These are phyloP conservation scores for Hipposideros larvatus DNA, from an alignment of 2,797 vertebrate species.

Conservation along the genomic window DNA sequence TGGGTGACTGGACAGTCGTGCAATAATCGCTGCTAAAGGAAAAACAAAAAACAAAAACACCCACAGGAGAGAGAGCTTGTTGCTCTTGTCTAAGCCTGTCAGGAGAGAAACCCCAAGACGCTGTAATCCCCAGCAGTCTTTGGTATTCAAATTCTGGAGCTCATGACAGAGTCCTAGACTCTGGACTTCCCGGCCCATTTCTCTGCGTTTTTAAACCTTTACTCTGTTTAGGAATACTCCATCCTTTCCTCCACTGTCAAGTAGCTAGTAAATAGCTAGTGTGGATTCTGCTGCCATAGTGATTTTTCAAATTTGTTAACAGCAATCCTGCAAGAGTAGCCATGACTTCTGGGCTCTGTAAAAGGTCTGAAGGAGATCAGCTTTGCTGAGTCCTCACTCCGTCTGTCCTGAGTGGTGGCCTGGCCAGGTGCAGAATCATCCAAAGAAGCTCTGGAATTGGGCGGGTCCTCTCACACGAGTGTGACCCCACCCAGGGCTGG, in stretches of 20 bases:
- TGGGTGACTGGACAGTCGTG: background rate
- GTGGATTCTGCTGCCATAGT: background rate
- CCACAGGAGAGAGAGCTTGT: background rate
- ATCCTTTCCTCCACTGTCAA: background rate
- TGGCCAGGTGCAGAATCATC: accelerated
- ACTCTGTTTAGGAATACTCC: background rate
- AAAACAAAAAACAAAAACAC: too few relatives aligned
- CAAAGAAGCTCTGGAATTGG: background rate
- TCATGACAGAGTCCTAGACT: background rate
- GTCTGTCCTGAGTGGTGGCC: accelerated
- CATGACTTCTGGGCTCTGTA: background rate
- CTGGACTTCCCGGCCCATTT: background rate
- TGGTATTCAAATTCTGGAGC: background rate
- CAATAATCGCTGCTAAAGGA: background rate
- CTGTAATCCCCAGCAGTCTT: background rate
- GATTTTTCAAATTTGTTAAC: background rate
- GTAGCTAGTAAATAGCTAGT: background rate
- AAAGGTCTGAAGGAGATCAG: background rate
- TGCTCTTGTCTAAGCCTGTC: background rate
- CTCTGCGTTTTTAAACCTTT: background rate
- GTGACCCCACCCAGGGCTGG: background rate
- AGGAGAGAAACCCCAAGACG: background rate
- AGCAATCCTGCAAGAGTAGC: background rate
- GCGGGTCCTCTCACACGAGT: accelerated
- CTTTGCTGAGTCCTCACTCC: background rate